Base-by-base conservation (phyloP, 2,797 vertebrate species). In the Phalloptychus januarius region DNA sequence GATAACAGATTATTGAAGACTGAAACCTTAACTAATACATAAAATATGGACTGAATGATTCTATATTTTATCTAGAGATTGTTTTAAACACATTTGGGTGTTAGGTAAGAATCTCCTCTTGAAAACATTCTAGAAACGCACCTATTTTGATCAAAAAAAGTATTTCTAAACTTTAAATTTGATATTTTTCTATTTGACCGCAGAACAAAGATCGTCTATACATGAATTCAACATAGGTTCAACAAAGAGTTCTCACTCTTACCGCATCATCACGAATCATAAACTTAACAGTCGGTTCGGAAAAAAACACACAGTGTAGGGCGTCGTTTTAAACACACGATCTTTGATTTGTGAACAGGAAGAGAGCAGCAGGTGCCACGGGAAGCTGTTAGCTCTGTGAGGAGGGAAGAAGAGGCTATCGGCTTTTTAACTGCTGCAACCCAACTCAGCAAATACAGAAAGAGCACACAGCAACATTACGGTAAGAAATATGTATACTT, bases 321-420 rank as follows among this genome's bases (percentile, higher is more conserved):
- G 16, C 31, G 2, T 18, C 0, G 4, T 63, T 0, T 0, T 0
- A 0, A 0, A 65, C 45, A 77, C 0, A 83, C 88, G 84, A 93
- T 87, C 91, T 93, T 82, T 76, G 82, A 1, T 10, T 46, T 1
- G 16, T 36, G 5, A 5, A 87, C 79, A 74, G 93, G 93, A 94
- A 89, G 85, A 76, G 2, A 48, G 67, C 61, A 15, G 86, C 87
- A 87, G 89, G 88, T 90, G 87, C 86, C 50, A 81, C 89, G 8
- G 91, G 93, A 94, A 93, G 89, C 87, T 65, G 11, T 78, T 65
- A 78, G 16, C 50, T 63, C 63, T 44, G 38, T 33, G 42, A 69
- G 58, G 67, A 79, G 58, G 50, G 74, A 65, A 69, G 38, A 69
- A 69, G 74, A 87, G 83, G 88, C 88, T 85, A 87, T 46, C 83